A percentile compares a stretch with the other conserved stretches of the same genome.
Conservation (phyloP, 2,888 invertebrate genomes). For the Plemyria rubiginata region DNA sequence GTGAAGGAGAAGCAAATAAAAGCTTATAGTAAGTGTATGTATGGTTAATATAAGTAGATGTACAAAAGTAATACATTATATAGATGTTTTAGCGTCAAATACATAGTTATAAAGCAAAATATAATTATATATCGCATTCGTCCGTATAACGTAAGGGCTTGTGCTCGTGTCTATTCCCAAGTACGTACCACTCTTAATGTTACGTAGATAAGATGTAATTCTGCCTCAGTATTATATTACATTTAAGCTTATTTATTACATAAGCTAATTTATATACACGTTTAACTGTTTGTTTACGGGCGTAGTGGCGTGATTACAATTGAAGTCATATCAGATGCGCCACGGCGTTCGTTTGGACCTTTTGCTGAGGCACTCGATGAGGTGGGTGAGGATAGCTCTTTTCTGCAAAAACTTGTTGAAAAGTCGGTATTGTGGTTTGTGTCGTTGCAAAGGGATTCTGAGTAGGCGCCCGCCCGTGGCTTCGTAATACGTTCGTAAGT, state of each 20-base stretch:
- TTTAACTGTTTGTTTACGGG: slow-evolving; percentile 81
- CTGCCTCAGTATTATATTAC: slow-evolving; percentile 85
- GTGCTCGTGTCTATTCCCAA: slow-evolving; percentile 83
- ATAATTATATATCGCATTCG: slow-evolving; percentile 85
- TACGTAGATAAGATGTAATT: slow-evolving; percentile 85
- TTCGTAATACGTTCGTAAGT: slow-evolving; percentile 79
- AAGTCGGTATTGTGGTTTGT: background rate
- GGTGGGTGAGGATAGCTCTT: slow-evolving; percentile 8
- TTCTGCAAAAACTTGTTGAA: background rate
- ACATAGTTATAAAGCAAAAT: slow-evolving; percentile 85
- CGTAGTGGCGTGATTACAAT: slow-evolving; percentile 77
- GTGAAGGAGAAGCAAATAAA: slow-evolving; percentile 66
- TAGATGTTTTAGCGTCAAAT: slow-evolving; percentile 85
- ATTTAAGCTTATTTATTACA: slow-evolving; percentile 84
- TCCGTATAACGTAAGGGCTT: slow-evolving; percentile 85
- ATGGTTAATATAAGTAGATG: slow-evolving; percentile 84
- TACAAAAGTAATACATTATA: slow-evolving; percentile 85
- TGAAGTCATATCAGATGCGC: slow-evolving; percentile 82
- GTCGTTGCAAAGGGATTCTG: slow-evolving; percentile 53
- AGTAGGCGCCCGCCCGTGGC: slow-evolving; percentile 75
- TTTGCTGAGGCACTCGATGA: slow-evolving; percentile 48
- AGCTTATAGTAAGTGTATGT: slow-evolving; percentile 85
- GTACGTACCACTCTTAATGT: slow-evolving; percentile 83
- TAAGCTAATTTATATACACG: slow-evolving; percentile 84
- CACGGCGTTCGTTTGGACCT: slow-evolving; percentile 61